These are phyloP conservation scores for Varanus komodoensis DNA, from an alignment of 2,113 vertebrate species.

Conservation along the genomic window DNA sequence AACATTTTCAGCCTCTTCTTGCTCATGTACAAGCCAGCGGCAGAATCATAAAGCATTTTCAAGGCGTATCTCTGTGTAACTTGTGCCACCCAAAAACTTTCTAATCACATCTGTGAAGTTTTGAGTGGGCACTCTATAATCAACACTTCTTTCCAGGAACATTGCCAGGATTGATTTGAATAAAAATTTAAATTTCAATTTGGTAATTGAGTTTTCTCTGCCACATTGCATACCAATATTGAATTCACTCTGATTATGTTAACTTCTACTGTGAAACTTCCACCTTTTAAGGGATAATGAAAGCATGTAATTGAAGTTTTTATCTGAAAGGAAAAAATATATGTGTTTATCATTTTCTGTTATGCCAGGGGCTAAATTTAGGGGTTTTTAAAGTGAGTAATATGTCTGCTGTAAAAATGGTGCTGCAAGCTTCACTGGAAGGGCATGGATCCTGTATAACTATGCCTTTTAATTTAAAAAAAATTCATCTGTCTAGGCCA, in stretches of 20 bases:
- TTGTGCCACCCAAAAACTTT: background rate
- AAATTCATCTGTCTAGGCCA: too few relatives aligned
- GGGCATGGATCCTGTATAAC: background rate
- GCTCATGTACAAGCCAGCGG: background rate
- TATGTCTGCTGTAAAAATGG: background rate
- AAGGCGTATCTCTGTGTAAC: rapidly evolving
- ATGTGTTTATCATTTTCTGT: background rate
- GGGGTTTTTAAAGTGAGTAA: background rate
- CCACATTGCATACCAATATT: conserved; percentile 17
- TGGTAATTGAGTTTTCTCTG: conserved; percentile 16
- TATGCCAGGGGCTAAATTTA: background rate
- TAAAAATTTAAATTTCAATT: background rate
- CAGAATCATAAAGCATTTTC: background rate
- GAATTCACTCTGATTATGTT: background rate
- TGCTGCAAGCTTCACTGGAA: background rate
- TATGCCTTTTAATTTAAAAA: too few relatives aligned
- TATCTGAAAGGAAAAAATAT: background rate
- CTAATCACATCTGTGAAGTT: background rate
- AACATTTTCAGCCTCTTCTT: background rate
- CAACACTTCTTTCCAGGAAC: conserved; percentile 4
- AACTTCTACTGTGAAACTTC: background rate
- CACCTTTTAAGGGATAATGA: background rate
- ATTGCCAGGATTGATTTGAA: background rate
- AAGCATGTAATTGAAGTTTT: background rate
- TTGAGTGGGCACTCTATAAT: background rate